These are phyloP conservation scores for Campylomormyrus tamandua DNA, from an alignment of 2,113 vertebrate genomes.

Conservation along the genomic window DNA sequence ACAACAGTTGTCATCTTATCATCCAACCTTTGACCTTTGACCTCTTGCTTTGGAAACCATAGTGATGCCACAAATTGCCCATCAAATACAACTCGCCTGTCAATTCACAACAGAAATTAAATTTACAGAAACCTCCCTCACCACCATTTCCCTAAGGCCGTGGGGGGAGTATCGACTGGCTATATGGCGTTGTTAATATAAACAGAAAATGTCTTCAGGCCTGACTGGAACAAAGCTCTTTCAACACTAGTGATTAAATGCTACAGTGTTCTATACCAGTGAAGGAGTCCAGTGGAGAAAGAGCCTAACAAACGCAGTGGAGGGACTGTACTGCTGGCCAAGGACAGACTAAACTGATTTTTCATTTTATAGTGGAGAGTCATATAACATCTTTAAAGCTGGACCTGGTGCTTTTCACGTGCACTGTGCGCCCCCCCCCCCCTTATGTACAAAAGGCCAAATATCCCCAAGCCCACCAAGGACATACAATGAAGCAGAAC, in stretches of 20 bases:
- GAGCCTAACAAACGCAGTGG: not conserved
- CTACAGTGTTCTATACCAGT: not conserved
- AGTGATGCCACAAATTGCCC: not conserved
- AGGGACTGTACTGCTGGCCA: not conserved
- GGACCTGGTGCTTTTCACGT: not conserved
- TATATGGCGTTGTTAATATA: not conserved
- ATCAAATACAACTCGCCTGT: not conserved
- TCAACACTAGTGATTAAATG: not conserved
- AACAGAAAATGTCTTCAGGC: constrained; percentile 3
- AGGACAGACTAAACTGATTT: not conserved
- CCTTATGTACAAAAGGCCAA: not conserved
- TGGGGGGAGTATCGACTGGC: not conserved
- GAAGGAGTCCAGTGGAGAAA: not conserved
- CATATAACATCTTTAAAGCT: not conserved
- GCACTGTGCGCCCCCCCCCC: not conserved
- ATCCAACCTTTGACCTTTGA: not conserved
- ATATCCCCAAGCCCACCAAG: not conserved
- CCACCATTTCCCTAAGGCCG: not conserved
- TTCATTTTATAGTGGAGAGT: not conserved
- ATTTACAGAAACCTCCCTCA: not conserved
- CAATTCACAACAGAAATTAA: constrained; percentile 1
- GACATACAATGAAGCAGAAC: not conserved
- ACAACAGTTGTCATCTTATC: not conserved
- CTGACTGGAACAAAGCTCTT: not conserved
- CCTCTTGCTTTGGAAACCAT: not conserved